Conservation (phyloP, 2,113 vertebrate species). For the Ahaetulla prasina region DNA sequence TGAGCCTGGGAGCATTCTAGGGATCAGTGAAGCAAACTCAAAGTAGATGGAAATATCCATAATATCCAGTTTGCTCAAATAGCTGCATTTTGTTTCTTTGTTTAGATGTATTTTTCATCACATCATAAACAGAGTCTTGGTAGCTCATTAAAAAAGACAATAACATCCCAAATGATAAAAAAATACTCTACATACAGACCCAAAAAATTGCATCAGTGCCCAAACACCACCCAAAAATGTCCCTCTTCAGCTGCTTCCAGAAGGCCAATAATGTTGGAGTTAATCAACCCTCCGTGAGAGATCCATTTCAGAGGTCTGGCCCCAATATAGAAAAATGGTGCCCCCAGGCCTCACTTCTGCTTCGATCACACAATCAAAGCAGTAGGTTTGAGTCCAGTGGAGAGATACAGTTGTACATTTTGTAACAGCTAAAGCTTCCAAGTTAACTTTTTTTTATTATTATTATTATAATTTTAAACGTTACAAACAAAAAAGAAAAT, state of each 20-base stretch:
- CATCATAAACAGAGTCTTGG: not conserved
- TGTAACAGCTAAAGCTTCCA: not conserved
- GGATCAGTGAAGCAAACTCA: not conserved
- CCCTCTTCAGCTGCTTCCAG: not conserved
- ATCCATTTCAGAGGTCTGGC: not conserved
- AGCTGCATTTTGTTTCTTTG: not conserved
- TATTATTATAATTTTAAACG: too few species aligned
- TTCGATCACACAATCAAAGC: not conserved
- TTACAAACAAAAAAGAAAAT: too few species aligned
- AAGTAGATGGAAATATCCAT: not conserved
- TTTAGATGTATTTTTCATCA: not conserved
- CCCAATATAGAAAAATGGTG: not conserved
- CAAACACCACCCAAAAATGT: not conserved
- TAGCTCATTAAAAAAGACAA: not conserved
- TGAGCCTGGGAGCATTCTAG: not conserved
- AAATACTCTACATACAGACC: not conserved
- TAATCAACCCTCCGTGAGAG: not conserved
- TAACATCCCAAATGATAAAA: not conserved
- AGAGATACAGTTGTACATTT: not conserved
- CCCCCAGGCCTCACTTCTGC: not conserved
- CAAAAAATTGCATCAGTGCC: not conserved
- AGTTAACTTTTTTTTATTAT: too few species aligned
- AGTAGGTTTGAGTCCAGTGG: not conserved
- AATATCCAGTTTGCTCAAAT: not conserved
- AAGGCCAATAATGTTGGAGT: not conserved